Evolutionary conservation across 1,140 invertebrate genomes (phyloP).

Genomic region (Drosophila trapezifrons): DNA sequence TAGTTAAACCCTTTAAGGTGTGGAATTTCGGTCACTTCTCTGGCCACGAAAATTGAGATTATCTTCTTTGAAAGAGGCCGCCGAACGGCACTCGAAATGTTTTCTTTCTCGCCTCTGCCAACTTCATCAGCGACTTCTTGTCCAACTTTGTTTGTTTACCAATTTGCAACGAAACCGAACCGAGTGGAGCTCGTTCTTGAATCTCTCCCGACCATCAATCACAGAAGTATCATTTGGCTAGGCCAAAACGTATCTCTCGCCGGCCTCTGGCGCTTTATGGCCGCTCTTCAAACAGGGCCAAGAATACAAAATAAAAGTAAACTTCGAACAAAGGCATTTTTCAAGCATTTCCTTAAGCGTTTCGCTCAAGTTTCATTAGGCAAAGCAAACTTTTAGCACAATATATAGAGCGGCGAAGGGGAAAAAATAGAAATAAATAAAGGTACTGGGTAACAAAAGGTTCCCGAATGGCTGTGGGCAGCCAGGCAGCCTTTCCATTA

Average conservation of each 20-base stretch:
- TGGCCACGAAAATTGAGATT: conserved; percentile 30
- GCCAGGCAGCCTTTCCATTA: conserved; percentile 57
- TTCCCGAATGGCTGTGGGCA: conserved; percentile 16
- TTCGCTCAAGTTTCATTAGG: conserved; percentile 76
- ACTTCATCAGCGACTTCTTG: conserved; percentile 43
- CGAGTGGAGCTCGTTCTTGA: conserved; percentile 1
- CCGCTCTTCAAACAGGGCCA: conserved; percentile 37
- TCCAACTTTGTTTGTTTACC: conserved; percentile 34
- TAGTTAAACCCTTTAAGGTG: conserved; percentile 29
- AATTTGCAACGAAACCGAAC: conserved; percentile 33
- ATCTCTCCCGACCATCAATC: conserved; percentile 23
- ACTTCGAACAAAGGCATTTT: conserved; percentile 72
- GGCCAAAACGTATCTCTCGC: conserved; percentile 22
- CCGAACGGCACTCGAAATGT: conserved; percentile 41
- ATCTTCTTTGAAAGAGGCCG: conserved; percentile 28
- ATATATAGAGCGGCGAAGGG: conserved; percentile 2
- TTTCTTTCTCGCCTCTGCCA: conserved; percentile 37
- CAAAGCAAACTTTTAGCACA: conserved; percentile 62
- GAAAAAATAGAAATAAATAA: conserved; percentile 16
- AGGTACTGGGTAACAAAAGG: conserved; percentile 21
- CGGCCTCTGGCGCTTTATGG: conserved; percentile 28
- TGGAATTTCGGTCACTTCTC: conserved; percentile 27
- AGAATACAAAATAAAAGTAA: conserved; percentile 27
- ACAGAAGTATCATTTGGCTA: conserved; percentile 40
- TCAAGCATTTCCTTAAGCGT: conserved; percentile 75